These are phyloP conservation scores for Eudorcas thomsonii DNA, from an alignment of 2,113 vertebrate genomes.

Conservation along the genomic window DNA sequence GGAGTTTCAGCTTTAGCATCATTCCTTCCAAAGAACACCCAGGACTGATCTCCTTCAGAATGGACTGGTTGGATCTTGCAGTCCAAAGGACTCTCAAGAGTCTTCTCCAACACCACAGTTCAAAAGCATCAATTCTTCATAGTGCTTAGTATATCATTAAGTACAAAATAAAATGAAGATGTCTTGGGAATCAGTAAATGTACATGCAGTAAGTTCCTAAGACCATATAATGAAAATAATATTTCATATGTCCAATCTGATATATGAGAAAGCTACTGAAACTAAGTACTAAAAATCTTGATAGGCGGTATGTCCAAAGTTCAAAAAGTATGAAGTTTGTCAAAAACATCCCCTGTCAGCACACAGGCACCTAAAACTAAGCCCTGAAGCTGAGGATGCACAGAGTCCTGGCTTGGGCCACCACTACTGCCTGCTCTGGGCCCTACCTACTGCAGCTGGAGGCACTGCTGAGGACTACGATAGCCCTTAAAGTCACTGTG, in stretches of 20 bases:
- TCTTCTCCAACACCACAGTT: too few species aligned
- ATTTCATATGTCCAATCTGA: background rate
- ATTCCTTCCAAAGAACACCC: too few species aligned
- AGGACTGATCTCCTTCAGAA: too few species aligned
- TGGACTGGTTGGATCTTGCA: too few species aligned
- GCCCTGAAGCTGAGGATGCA: background rate
- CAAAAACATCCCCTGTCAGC: background rate
- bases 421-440: background rate
- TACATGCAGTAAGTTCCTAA: background rate
- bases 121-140: too few species aligned
- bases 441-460: background rate
- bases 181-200: background rate
- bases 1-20: too few species aligned
- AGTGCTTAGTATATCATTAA: background rate
- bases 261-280: background rate
- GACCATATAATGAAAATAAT: background rate
- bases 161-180: background rate
- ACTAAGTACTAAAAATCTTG: background rate
- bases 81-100: too few species aligned
- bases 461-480: background rate
- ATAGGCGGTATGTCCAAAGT: background rate
- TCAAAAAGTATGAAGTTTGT: background rate
- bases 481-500: background rate
- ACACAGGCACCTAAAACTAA: background rate
- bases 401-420: background rate